Evolutionary conservation across 2,113 vertebrate genomes (phyloP), one percentile per base, ranked within the genome.

Genomic region (Silurus meridionalis): DNA sequence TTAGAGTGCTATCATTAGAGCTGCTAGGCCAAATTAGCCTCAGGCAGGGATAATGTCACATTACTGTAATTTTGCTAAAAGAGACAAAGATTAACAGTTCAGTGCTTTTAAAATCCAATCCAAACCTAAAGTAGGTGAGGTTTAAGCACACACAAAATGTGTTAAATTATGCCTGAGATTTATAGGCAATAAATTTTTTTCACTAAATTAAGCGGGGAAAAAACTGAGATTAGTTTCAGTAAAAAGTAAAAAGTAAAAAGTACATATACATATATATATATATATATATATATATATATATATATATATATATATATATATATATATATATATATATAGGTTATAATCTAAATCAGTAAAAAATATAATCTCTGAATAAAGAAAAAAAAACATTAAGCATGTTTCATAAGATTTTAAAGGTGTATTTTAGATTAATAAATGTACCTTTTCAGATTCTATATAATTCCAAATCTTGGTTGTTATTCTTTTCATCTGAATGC

Each of bases 31-130:
- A 37, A 19, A 37, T 0, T 8, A 72, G 37, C 13, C 23, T 25
- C 11, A 8, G 37, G 6, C 17, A 14, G 1, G 28, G 6, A 82
- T 52, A 52, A 64, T 6, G 46, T n/a, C 53, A 53, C 46, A 28
- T 82, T 53, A 67, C 23, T 53, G 63, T 5, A 82, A 4, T 25
- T 71, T 46, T 8, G 69, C 69, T 21, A 72, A 48, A 48, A 60
- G 61, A 81, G 77, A 23, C 11, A 14, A 61, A 55, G 21, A 69
- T 53, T n/a, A 17, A 80, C 15, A 80, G 86, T 61, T 81, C 83
- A 82, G 69, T 78, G 8, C 46, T 74, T 74, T 11, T 50, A 50
- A 74, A 74, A 46, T 46, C 28, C 3, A 7, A 46, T 71, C 67
- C 14, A 7, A 74, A 23, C 46, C 21, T 46, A 50, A 0, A 74